A percentile compares a stretch with the other conserved stretches of the same genome.
Conservation (phyloP, 1,140 invertebrate species). For the Eubasilissa regina region DNA sequence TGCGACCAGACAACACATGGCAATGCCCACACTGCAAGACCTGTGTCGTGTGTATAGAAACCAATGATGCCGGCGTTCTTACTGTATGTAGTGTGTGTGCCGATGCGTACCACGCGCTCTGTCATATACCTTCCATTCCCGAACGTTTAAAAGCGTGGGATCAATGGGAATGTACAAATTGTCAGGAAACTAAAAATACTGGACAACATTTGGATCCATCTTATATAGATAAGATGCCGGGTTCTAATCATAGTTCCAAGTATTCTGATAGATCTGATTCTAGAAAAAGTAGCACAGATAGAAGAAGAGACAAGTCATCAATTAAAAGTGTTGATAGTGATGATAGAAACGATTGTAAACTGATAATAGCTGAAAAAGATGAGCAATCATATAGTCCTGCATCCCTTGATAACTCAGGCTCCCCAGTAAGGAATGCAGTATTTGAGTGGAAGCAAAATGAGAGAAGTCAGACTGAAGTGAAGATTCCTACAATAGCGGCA, state of each 20-base stretch:
- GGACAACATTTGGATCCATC: constrained; percentile 45
- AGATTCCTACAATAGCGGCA: background rate
- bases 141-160: constrained; percentile 72
- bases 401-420: constrained; percentile 36
- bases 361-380: constrained; percentile 45
- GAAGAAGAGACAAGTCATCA: constrained; percentile 49
- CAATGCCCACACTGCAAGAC: constrained; percentile 83
- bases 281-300: constrained; percentile 42
- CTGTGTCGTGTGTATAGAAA: constrained; percentile 80
- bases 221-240: constrained; percentile 53
- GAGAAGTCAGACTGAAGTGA: constrained; percentile 5
- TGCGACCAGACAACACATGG: constrained; percentile 79
- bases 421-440: constrained; percentile 34
- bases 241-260: constrained; percentile 56
- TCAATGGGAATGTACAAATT: constrained; percentile 75
- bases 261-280: constrained; percentile 56
- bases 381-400: constrained; percentile 49
- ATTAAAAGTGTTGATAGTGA: constrained; percentile 53
- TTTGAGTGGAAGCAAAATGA: constrained; percentile 46
- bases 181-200: constrained; percentile 68
- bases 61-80: constrained; percentile 78
- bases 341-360: constrained; percentile 50
- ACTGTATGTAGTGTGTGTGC: constrained; percentile 87
- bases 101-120: constrained; percentile 85
- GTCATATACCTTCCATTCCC: constrained; percentile 78